A percentile compares a stretch with the other conserved stretches of the same genome.
Conservation (phyloP, 2,888 invertebrate species). For the Leucozona laternaria region DNA sequence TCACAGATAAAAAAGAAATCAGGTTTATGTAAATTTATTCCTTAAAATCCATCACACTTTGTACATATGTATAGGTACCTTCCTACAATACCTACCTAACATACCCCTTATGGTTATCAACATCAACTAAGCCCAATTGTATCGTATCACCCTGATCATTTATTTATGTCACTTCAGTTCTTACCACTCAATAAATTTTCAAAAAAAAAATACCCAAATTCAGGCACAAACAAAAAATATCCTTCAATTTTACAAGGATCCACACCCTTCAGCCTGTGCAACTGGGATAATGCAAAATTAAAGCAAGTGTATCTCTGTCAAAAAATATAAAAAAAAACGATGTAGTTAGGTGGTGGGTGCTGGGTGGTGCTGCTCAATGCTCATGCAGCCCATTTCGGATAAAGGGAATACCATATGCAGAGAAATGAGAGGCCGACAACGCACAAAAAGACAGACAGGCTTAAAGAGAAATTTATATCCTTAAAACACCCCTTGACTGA, state of each 20-base stretch:
- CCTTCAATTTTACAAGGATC: constrained; percentile 58
- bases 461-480: constrained; percentile 80
- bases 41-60: constrained; percentile 63
- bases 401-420: constrained; percentile 66
- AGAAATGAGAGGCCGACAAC: constrained; percentile 36
- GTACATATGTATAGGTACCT: no score
- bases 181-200: constrained; percentile 69
- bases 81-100: neutral
- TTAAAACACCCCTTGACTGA: constrained; percentile 80
- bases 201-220: constrained; percentile 19
- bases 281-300: constrained; percentile 68
- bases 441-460: constrained; percentile 77
- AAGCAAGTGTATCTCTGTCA: constrained; percentile 63
- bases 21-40: constrained; percentile 67
- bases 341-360: neutral
- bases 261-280: constrained; percentile 30
- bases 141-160: constrained; percentile 67
- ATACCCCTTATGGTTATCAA: constrained; percentile 23
- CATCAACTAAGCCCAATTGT: constrained; percentile 64
- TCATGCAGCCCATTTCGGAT: constrained; percentile 43
- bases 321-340: constrained; percentile 34
- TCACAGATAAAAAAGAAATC: constrained; percentile 40
- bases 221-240: constrained; percentile 40
- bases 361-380: neutral
- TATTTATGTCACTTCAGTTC: constrained; percentile 74